A percentile compares a stretch with the other conserved stretches of the same genome.
phyloP scores from a whole-genome alignment of 2,113 vertebrate genomes.

The human region DNA sequence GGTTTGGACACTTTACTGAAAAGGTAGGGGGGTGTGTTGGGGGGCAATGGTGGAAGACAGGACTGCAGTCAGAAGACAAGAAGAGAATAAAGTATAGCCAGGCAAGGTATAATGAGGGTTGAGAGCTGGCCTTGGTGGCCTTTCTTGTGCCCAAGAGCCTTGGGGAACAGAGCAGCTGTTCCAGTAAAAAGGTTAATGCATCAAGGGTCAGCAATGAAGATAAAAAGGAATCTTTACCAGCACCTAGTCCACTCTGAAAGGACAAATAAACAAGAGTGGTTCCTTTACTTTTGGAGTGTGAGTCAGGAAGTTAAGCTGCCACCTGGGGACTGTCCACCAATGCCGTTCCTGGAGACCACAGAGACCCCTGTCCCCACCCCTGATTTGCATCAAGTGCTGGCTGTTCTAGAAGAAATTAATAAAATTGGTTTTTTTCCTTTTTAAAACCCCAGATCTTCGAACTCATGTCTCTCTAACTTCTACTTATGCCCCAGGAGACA shows the following conservation, averaged over 20 bases:
- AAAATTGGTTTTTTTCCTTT: not conserved
- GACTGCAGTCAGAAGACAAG: not conserved
- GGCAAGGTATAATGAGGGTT: not conserved
- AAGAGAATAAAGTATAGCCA: not conserved
- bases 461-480: conserved; percentile 36
- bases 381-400: not conserved
- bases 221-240: not conserved
- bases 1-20: not conserved
- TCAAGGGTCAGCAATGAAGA: not conserved
- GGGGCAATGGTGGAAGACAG: too few species aligned
- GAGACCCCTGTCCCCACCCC: too few species aligned
- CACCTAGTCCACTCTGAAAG: not conserved
- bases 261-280: not conserved
- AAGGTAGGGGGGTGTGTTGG: not conserved
- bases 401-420: not conserved
- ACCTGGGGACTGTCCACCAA: accelerated
- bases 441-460: not conserved
- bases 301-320: not conserved
- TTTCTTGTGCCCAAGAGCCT: not conserved
- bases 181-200: not conserved
- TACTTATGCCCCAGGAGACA: not conserved
- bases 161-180: not conserved
- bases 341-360: not conserved
- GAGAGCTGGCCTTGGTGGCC: not conserved
- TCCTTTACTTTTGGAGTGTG: not conserved